These are phyloP conservation scores for Tolypeutes matacus DNA, from an alignment of 2,797 vertebrate genomes.

Conservation along the genomic window DNA sequence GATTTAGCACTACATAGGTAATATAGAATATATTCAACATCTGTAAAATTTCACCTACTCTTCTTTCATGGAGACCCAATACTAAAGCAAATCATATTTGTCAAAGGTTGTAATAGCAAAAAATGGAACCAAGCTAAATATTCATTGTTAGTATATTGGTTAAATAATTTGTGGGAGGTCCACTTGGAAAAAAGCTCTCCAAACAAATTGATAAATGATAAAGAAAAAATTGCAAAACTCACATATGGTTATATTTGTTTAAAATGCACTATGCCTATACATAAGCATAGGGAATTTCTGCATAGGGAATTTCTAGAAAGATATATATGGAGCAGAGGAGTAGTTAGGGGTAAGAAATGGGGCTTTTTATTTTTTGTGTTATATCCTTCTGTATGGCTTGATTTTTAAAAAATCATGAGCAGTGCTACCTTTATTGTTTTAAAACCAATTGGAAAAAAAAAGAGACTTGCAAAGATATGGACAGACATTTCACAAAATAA, in stretches of 20 bases:
- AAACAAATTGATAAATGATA: not conserved
- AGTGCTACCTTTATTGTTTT: not conserved
- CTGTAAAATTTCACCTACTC: constrained; percentile 2
- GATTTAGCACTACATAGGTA: not conserved
- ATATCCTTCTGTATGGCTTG: not conserved
- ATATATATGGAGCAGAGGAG: not conserved
- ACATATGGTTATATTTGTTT: not conserved
- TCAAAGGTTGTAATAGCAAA: constrained; percentile 6
- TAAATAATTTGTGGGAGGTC: not conserved
- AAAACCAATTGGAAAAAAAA: constrained; percentile 19
- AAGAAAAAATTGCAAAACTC: not conserved
- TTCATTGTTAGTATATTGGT: not conserved
- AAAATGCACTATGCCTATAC: not conserved
- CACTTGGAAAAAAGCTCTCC: not conserved
- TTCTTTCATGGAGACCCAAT: not conserved
- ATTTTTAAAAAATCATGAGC: not conserved
- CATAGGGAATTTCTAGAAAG: not conserved
- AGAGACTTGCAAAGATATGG: not conserved
- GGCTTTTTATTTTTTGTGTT: not conserved
- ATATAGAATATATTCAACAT: not conserved
- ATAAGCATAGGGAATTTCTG: not conserved
- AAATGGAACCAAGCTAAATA: not conserved
- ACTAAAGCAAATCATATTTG: constrained; percentile 1
- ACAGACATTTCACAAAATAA: constrained; percentile 31
- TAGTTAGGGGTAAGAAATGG: not conserved